Evolutionary conservation across 2,113 vertebrate genomes (phyloP).

Genomic region (Sminthopsis crassicaudata): DNA sequence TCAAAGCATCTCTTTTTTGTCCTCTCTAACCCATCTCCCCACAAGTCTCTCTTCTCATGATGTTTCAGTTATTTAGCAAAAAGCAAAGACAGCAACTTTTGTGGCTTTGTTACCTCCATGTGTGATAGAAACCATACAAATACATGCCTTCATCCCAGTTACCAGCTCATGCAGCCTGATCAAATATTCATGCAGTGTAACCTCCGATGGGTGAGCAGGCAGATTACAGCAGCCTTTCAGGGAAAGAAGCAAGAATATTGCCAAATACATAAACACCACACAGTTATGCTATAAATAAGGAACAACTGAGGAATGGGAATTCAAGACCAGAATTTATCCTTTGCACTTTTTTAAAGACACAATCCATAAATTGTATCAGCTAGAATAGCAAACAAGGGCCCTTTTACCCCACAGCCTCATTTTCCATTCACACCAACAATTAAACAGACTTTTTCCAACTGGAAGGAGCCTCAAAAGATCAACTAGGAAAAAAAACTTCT

Average conservation of each 20-base stretch:
- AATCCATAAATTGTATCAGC: rapidly evolving
- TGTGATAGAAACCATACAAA: slow-evolving; percentile 32
- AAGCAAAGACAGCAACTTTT: slow-evolving; percentile 4
- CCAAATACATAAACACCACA: neutral
- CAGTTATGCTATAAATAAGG: slow-evolving; percentile 24
- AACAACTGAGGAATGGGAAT: neutral
- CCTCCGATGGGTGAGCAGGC: slow-evolving; percentile 13
- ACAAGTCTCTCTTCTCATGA: neutral
- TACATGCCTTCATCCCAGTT: slow-evolving; percentile 40
- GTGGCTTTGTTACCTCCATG: neutral
- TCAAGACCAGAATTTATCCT: neutral
- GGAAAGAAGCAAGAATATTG: slow-evolving; percentile 31
- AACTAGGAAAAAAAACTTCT: neutral
- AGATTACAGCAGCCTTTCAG: neutral
- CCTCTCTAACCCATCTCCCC: neutral
- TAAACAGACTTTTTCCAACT: neutral
- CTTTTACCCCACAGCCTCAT: neutral
- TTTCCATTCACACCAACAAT: neutral
- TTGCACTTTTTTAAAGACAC: neutral
- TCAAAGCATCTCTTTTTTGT: neutral
- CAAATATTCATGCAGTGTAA: slow-evolving; percentile 53
- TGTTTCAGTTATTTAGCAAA: neutral
- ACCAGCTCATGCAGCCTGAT: slow-evolving; percentile 33
- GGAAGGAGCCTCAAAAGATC: neutral
- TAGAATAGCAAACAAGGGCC: neutral